Conservation (phyloP, 1,140 invertebrate species). For the Oryzaephilus surinamensis region DNA sequence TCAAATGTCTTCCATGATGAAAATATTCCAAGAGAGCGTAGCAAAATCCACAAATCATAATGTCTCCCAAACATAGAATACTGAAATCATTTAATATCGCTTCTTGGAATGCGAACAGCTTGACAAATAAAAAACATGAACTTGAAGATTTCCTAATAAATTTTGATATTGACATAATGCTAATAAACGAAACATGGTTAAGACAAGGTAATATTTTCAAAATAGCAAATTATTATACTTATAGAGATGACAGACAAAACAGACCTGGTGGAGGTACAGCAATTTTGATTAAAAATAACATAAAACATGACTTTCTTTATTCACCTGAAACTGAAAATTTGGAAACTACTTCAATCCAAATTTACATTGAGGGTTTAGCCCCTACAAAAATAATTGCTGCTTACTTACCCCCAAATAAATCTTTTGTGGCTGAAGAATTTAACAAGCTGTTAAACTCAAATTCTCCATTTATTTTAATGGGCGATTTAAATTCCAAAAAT, state of each 20-base stretch:
- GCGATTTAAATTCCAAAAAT: slow-evolving; percentile 11
- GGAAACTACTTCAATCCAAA: not conserved
- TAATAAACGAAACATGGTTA: not conserved
- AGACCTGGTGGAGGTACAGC: not conserved
- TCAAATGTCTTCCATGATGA: too few relatives aligned
- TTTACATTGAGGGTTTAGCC: too few relatives aligned
- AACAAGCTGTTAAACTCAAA: not conserved
- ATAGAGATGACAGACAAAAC: not conserved
- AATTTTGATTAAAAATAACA: not conserved
- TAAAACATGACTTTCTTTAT: not conserved
- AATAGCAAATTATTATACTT: not conserved
- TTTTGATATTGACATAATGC: not conserved
- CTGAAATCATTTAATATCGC: too few relatives aligned
- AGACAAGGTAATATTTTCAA: not conserved
- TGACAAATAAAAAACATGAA: too few relatives aligned
- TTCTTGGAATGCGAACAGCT: too few relatives aligned
- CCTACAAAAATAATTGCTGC: not conserved
- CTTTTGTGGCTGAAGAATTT: not conserved
- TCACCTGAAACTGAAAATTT: not conserved
- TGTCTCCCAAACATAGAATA: not conserved
- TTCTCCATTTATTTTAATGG: not conserved
- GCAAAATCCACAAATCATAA: not conserved
- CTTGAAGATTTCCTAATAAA: too few relatives aligned
- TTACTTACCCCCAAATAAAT: not conserved
- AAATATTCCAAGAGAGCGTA: too few relatives aligned